A percentile compares a stretch with the other conserved stretches of the same genome.
phyloP scores from a whole-genome alignment of 2,888 invertebrate species.

The Tachina fera region DNA sequence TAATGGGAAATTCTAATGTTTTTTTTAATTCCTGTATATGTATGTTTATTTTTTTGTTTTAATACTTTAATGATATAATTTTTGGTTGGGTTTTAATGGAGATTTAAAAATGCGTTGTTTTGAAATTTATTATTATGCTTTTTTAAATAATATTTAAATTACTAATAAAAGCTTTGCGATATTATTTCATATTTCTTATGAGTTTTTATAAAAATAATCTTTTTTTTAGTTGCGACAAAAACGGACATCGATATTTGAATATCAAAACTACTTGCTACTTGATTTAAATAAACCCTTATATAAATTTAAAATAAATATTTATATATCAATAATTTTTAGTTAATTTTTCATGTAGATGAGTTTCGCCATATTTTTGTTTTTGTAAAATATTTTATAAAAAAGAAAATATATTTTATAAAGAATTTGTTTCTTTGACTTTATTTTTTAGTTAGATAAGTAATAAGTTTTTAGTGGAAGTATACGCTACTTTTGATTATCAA shows the following conservation, averaged over 20 bases:
- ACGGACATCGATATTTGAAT: constrained; percentile 69
- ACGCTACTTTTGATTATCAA: constrained; percentile 42
- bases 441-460: background rate
- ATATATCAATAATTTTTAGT: constrained; percentile 2
- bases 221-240: constrained; percentile 60
- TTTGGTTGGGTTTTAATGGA: constrained; percentile 52
- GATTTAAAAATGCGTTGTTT: constrained; percentile 68
- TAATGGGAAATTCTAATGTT: constrained; percentile 50
- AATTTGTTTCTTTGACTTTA: background rate
- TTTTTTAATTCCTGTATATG: constrained; percentile 29
- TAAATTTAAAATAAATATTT: constrained; percentile 20
- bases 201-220: constrained; percentile 65
- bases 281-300: constrained; percentile 31
- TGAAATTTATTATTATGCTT: constrained; percentile 59
- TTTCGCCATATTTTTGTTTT: constrained; percentile 13
- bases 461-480: background rate
- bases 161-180: constrained; percentile 54
- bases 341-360: background rate
- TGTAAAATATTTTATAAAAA: constrained; percentile 8
- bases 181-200: constrained; percentile 53
- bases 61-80: constrained; percentile 44
- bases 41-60: constrained; percentile 19
- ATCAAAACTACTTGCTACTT: constrained; percentile 68
- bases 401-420: background rate
- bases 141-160: constrained; percentile 52